Conservation (phyloP, 2,888 invertebrate genomes). For the Cataglyphis livida region DNA sequence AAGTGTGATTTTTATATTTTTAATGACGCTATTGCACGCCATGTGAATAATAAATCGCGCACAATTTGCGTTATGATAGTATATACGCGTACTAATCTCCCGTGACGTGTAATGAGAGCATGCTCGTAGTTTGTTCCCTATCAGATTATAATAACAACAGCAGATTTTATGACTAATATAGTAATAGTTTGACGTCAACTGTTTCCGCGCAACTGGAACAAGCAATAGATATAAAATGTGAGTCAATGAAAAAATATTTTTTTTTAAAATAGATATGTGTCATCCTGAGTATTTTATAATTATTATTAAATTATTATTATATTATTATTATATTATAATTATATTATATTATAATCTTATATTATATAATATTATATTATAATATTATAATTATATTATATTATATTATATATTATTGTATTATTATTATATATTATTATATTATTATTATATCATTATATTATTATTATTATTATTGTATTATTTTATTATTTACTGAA, state of each 20-base stretch:
- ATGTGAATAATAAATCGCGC: constrained; percentile 36
- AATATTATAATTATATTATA: no score
- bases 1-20: constrained; percentile 25
- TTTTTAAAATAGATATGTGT: not conserved
- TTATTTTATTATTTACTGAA: not conserved
- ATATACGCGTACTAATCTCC: constrained; percentile 20
- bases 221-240: constrained; percentile 2
- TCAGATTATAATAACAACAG: constrained; percentile 39
- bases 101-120: constrained; percentile 32
- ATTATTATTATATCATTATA: no score
- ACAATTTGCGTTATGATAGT: constrained; percentile 25
- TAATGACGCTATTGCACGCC: constrained; percentile 14
- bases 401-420: no score
- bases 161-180: constrained; percentile 47
- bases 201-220: constrained; percentile 47
- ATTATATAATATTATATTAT: no score
- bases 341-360: no score
- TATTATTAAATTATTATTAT: no score
- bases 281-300: not conserved
- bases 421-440: no score
- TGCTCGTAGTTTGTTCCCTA: constrained; percentile 8
- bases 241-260: not conserved
- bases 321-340: no score
- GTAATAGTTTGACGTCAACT: constrained; percentile 40
- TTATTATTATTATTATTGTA: no score